phyloP scores from a whole-genome alignment of 2,888 invertebrate species.

The Mamestra brassicae region DNA sequence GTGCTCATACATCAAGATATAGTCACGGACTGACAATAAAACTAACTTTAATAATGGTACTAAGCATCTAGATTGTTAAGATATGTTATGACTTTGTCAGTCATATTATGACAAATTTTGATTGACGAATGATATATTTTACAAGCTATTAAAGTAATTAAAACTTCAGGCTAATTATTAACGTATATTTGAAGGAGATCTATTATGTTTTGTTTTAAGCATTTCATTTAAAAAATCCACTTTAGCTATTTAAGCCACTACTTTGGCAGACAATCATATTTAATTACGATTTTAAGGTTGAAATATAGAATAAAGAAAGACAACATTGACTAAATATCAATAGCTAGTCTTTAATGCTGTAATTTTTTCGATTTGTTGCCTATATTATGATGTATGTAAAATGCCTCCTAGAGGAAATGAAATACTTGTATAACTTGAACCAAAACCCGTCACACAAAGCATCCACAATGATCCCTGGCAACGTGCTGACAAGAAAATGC shows the following conservation, averaged over 20 bases:
- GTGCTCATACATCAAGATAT: conserved; percentile 38
- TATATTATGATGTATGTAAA: too few relatives aligned
- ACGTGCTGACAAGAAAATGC: conserved; percentile 1
- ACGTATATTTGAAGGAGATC: background rate
- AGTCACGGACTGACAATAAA: conserved; percentile 47
- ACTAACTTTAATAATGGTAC: background rate
- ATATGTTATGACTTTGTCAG: conserved; percentile 1
- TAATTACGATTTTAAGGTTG: too few relatives aligned
- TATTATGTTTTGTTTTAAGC: background rate
- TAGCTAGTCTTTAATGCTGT: too few relatives aligned
- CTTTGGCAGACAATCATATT: too few relatives aligned
- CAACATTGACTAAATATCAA: background rate
- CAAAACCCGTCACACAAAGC: background rate
- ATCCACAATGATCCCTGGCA: conserved; percentile 9
- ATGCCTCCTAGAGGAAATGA: too few relatives aligned
- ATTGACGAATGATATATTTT: background rate
- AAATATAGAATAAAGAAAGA: background rate
- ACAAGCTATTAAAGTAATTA: background rate
- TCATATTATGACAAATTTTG: background rate
- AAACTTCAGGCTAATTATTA: background rate
- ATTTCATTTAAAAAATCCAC: too few relatives aligned
- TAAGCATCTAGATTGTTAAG: background rate
- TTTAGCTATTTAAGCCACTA: too few relatives aligned
- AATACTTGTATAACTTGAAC: background rate
- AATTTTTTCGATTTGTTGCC: too few relatives aligned